Evolutionary conservation across 1,140 invertebrate genomes (phyloP).

Genomic region (Tetragnatha versicolor): DNA sequence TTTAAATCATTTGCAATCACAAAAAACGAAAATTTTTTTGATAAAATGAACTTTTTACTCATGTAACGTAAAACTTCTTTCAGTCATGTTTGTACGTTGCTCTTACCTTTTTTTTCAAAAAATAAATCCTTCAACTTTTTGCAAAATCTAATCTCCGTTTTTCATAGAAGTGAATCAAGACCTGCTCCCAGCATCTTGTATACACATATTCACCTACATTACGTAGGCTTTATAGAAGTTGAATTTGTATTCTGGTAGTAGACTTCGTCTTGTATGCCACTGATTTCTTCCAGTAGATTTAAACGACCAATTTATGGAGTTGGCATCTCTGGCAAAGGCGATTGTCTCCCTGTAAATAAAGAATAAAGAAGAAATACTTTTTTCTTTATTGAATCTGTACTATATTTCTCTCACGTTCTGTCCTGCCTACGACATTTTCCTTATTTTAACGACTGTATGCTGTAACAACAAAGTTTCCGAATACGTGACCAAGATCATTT

Average conservation of each 20-base stretch:
- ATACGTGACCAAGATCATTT: conserved; percentile 20
- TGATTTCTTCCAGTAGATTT: conserved; percentile 14
- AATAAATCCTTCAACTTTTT: too few species aligned
- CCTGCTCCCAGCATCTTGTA: too few species aligned
- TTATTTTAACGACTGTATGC: conserved; percentile 10
- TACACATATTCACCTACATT: too few species aligned
- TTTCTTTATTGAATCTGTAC: conserved; percentile 25
- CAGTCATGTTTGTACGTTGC: too few species aligned
- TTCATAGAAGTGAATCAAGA: too few species aligned
- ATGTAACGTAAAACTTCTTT: too few species aligned
- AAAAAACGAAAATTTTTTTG: too few species aligned
- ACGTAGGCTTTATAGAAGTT: too few species aligned
- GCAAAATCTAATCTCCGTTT: too few species aligned
- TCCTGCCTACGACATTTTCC: background rate
- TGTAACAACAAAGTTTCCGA: conserved; percentile 12
- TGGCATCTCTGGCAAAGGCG: background rate
- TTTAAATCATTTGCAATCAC: too few species aligned
- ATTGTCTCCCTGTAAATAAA: background rate
- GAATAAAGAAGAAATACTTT: background rate
- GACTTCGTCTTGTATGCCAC: background rate
- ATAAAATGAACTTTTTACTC: too few species aligned
- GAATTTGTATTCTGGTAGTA: background rate
- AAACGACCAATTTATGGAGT: conserved; percentile 13
- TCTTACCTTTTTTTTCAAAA: too few species aligned
- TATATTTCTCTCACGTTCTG: conserved; percentile 23